Base-by-base conservation (phyloP, 2,888 invertebrate species). In the Meteorus cinctellus region DNA sequence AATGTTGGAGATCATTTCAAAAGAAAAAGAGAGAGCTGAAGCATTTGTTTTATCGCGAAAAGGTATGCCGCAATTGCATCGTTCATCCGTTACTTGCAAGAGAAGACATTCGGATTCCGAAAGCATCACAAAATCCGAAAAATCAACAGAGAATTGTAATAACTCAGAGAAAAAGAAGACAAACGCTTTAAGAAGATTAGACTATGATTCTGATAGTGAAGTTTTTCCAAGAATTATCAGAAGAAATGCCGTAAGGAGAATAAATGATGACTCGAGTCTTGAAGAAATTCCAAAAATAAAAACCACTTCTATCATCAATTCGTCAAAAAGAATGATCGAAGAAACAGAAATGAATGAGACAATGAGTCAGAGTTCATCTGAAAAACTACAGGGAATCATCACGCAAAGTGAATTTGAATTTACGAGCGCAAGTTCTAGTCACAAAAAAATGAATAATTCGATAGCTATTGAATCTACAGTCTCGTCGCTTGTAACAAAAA, bases 1-100 rank as follows among this genome's bases (percentile, higher is more conserved):
- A n/a, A 72, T 81, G 31, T 72, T 81, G 41, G 74, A 80, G 45
- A 72, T 75, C 1, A 75, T 79, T 2, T 63, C 74, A n/a, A 67
- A 68, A 4, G 59, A 69, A 19, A 29, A 24, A 1, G 71, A 77
- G 16, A 63, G 34, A 24, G 67, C 19, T 1, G 45, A 62, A 16
- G 29, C 51, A 10, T 29, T 60, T 0, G 73, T 24, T 8, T 63
- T 71, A 8, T 62, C 66, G 19, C 45, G 60, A 34, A 72, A 45
- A 45, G 12, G 10, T 51, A n/a, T 29, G 60, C 14, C 6, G 12
- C 12, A 1, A 34, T 36, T 45, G 8, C 48, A 72, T 19, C 34
- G 67, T 29, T 63, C 76, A 16, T 51, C 62, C 14, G 51, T 19
- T 19, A 69, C 34, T 36, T 62, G 62, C 16, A 76, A 68, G 36